These are phyloP conservation scores for Heliconius congener DNA, from an alignment of 1,140 invertebrate genomes.

Conservation along the genomic window DNA sequence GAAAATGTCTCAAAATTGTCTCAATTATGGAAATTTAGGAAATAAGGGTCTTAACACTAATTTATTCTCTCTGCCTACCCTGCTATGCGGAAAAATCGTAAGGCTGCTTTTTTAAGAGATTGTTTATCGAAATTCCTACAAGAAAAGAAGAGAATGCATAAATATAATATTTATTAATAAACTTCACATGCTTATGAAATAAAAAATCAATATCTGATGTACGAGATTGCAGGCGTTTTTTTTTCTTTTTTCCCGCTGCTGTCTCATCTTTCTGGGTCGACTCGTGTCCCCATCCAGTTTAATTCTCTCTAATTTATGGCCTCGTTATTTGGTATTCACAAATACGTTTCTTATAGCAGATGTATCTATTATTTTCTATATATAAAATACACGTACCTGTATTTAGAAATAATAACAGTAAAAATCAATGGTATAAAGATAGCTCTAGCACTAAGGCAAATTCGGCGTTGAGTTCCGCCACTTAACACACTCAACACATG, in stretches of 20 bases:
- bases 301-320: conserved; percentile 30
- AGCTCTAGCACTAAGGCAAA: too few relatives aligned
- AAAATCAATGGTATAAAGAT: too few relatives aligned
- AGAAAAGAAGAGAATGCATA: neutral
- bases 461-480: too few relatives aligned
- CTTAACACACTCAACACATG: too few relatives aligned
- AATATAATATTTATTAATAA: neutral
- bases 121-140: too few relatives aligned
- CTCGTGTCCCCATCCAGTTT: conserved; percentile 37
- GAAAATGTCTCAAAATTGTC: too few relatives aligned
- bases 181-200: neutral
- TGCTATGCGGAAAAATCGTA: neutral
- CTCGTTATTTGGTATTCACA: conserved; percentile 11
- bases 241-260: conserved; percentile 17
- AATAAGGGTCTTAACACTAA: too few relatives aligned
- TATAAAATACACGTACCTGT: neutral
- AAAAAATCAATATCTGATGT: conserved; percentile 19
- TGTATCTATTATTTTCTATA: neutral
- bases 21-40: too few relatives aligned
- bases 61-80: too few relatives aligned
- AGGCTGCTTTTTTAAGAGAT: too few relatives aligned
- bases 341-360: neutral
- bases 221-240: conserved; percentile 12
- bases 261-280: conserved; percentile 34
- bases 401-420: too few relatives aligned